Percentiles rank a stretch among this genome's conserved stretches.
Conservation (phyloP, 2,797 vertebrate species). For the Macroramphosus scolopax region DNA sequence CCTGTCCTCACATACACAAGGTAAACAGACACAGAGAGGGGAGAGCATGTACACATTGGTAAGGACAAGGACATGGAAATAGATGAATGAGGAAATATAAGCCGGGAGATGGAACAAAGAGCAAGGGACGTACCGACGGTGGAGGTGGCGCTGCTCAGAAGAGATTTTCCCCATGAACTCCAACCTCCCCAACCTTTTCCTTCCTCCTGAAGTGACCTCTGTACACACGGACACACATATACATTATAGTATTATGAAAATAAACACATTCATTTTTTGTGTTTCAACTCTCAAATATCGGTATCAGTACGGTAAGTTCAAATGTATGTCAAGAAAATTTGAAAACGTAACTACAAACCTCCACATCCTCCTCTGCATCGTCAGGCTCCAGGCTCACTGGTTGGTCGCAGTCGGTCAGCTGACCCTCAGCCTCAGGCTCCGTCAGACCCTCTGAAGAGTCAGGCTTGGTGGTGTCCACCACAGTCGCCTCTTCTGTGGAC, state of each 20-base stretch:
- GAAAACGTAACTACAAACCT: conserved; percentile 61
- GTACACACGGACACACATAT: conserved; percentile 16
- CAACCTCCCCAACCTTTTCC: conserved; percentile 86
- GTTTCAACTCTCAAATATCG: too few relatives aligned
- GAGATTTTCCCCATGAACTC: conserved; percentile 94
- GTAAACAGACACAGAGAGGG: neutral
- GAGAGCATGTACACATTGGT: too few relatives aligned
- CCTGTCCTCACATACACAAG: conserved; percentile 72
- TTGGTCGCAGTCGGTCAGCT: conserved; percentile 80
- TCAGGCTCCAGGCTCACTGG: conserved; percentile 87
- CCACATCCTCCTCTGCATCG: conserved; percentile 47
- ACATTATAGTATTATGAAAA: too few relatives aligned
- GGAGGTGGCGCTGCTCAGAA: conserved; percentile 90
- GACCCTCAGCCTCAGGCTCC: conserved; percentile 42
- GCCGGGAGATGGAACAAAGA: too few relatives aligned
- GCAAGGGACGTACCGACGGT: conserved; percentile 85
- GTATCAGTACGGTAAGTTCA: too few relatives aligned
- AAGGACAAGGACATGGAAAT: too few relatives aligned
- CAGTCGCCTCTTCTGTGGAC: conserved; percentile 4
- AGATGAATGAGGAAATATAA: too few relatives aligned
- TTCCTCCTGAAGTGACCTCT: conserved; percentile 57
- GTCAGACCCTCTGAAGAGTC: conserved; percentile 17
- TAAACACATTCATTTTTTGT: conserved; percentile 1
- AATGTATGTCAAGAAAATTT: neutral
- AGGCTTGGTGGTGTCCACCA: conserved; percentile 8